phyloP scores from a whole-genome alignment of 2,113 vertebrate species.

The Axis porcinus region DNA sequence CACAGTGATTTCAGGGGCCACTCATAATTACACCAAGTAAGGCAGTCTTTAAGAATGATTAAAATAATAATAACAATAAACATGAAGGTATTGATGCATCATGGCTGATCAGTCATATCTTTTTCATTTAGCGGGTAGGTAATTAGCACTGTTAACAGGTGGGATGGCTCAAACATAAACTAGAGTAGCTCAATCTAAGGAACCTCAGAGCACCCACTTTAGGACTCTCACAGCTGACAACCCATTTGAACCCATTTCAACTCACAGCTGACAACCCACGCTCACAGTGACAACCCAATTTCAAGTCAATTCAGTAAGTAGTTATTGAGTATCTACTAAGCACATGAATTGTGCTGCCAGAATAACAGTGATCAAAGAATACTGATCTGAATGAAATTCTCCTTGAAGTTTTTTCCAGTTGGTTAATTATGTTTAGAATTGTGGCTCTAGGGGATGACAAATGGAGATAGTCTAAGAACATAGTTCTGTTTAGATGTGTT shows the following conservation, averaged over 20 bases:
- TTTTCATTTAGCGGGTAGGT: slow-evolving; percentile 24
- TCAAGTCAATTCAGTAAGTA: slow-evolving; percentile 29
- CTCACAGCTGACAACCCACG: neutral
- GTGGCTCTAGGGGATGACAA: neutral
- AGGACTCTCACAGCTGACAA: neutral
- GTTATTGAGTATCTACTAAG: slow-evolving; percentile 34
- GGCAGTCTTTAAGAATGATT: slow-evolving; percentile 36
- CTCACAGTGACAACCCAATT: neutral
- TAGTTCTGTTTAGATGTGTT: slow-evolving; percentile 4
- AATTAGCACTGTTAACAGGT: neutral
- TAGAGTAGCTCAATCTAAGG: neutral
- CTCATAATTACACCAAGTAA: neutral
- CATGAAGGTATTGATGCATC: slow-evolving; percentile 1
- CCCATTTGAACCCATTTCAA: slow-evolving; percentile 4
- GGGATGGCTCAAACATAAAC: neutral
- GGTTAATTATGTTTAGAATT: slow-evolving; percentile 19
- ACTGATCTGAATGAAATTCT: slow-evolving; percentile 32
- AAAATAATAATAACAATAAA: slow-evolving; percentile 35
- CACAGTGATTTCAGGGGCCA: neutral
- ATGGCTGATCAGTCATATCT: neutral
- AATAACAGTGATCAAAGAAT: slow-evolving; percentile 9
- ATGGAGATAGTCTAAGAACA: slow-evolving; percentile 23
- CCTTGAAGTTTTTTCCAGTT: slow-evolving; percentile 39
- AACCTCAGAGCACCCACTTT: neutral
- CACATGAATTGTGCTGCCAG: neutral